Evolutionary conservation across 2,888 invertebrate species (phyloP).

Genomic region (Apodemia mormo): DNA sequence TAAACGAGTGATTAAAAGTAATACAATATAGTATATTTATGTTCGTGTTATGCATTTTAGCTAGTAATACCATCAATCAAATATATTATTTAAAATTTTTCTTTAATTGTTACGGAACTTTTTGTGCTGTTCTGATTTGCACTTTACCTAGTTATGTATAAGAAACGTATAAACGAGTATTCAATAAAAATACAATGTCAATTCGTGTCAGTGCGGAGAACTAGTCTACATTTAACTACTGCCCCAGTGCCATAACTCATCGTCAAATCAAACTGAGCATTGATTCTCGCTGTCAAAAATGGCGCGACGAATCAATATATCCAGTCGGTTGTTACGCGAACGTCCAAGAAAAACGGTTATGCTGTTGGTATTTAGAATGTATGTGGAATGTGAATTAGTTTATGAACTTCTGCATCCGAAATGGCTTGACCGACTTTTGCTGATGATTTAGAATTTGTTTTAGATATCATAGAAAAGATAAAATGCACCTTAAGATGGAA

Average conservation of each 20-base stretch:
- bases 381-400: neutral
- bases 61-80: no score
- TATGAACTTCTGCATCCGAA: neutral
- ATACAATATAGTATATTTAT: no score
- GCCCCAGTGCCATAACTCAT: constrained; percentile 6
- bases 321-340: neutral
- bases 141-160: neutral
- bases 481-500: no score
- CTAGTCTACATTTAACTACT: neutral
- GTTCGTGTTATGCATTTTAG: no score
- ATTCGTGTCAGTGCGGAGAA: neutral
- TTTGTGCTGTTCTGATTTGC: no score
- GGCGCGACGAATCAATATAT: constrained; percentile 12
- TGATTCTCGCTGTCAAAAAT: constrained; percentile 4
- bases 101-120: no score
- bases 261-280: constrained; percentile 16
- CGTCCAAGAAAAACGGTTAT: neutral
- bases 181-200: constrained; percentile 6
- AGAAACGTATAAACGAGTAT: neutral
- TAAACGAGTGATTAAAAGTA: no score
- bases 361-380: neutral
- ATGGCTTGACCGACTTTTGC: no score
- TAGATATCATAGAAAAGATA: no score
- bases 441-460: no score
- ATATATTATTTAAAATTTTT: no score